Evolutionary conservation across 2,113 vertebrate genomes (phyloP), one percentile per base, ranked within the genome.

Genomic region (Tragelaphus scriptus): DNA sequence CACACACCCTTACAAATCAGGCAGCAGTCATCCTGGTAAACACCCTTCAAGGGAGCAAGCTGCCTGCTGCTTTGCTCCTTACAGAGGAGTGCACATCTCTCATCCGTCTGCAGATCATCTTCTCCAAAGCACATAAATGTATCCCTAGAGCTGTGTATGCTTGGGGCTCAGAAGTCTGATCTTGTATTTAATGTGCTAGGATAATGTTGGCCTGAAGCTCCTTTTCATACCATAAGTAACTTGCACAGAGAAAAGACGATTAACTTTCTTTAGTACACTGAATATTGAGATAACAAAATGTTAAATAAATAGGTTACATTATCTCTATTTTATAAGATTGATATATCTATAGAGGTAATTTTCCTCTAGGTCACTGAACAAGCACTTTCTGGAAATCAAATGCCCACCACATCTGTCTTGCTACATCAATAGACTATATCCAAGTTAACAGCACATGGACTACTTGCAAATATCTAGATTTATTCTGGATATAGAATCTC

Each of bases 21-120:
- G 44, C 25, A 82, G 21, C 28, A 32, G 40, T 77, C 28, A 65
- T 91, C 40, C n/a, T n/a, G 40, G 10, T 44, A 55, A 93, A 59
- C 28, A 44, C 15, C 0, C 8, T 71, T 80, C 40, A 28, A 59
- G 47, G 58, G 28, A 63, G 47, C 32, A 40, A 14, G 6, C 53
- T 23, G 51, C 30, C 30, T 36, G 17, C n/a, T 47, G 40, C 5
- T 49, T 75, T 58, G 17, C 25, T 75, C 2, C 17, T 28, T 55
- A 10, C 0, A 6, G 11, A 17, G 4, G 51, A 75, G 19, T 0
- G 1, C 0, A 3, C 21, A 61, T 55, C 44, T 90, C 56, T 53
- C 56, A 12, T 56, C 28, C 5, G 12, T 23, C 8, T 80, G 14
- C 36, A 44, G 71, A 55, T 44, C n/a, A 25, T 49, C 40, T 47